phyloP scores from a whole-genome alignment of 2,797 vertebrate species.

The Melanogrammus aeglefinus region DNA sequence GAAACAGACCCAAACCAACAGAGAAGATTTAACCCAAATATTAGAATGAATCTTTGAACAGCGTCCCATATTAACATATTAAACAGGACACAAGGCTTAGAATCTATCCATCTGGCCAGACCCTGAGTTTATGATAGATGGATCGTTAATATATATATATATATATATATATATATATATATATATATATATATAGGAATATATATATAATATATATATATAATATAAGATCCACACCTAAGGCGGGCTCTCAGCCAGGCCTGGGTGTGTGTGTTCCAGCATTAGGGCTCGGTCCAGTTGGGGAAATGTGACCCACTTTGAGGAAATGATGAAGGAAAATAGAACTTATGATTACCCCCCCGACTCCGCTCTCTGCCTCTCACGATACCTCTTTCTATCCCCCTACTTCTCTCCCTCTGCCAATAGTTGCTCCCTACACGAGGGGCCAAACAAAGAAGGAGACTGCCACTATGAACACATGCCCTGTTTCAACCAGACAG shows the following conservation, averaged over 20 bases:
- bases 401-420: neutral
- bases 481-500: neutral
- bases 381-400: neutral
- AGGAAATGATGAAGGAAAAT: slow-evolving; percentile 75
- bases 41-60: neutral
- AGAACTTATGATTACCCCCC: slow-evolving; percentile 77
- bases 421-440: neutral
- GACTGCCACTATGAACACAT: neutral
- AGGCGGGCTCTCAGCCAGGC: neutral
- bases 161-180: too few relatives aligned
- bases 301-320: slow-evolving; percentile 70
- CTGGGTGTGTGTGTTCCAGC: slow-evolving; percentile 23
- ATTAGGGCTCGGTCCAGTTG: slow-evolving; percentile 48
- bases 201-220: too few relatives aligned
- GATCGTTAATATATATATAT: too few relatives aligned
- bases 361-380: slow-evolving; percentile 43
- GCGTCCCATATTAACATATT: neutral
- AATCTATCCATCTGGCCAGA: neutral
- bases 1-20: neutral
- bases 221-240: neutral
- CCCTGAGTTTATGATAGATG: neutral
- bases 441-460: neutral
- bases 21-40: neutral
- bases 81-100: neutral
- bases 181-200: too few relatives aligned